Evolutionary conservation across 2,113 vertebrate species (phyloP), one percentile per base, ranked within the genome.

Genomic region (Vicugna pacos): DNA sequence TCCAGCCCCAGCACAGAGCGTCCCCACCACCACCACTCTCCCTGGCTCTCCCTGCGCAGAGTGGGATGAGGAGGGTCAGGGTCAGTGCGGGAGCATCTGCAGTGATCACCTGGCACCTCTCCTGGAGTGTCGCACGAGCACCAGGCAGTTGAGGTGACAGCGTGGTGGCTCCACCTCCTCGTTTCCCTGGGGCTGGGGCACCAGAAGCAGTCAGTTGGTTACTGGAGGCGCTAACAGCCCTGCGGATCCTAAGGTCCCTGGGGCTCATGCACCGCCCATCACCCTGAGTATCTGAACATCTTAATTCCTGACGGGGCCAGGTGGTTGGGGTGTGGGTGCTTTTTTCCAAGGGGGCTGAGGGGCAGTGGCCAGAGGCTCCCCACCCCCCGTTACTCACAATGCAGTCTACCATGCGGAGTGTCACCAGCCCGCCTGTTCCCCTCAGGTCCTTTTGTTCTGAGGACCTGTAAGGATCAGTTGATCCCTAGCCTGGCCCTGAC

Each of bases 31-130:
- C 85, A 13, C 93, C 38, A 42, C 38, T 42, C 38, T 42, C 38
- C 38, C 38, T 42, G 38, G 10, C 95, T 97, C 95, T 97, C 79
- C 95, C 86, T 90, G 87, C 73, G 65, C 80, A 42, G 92, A 95
- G 98, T 84, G 95, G 89, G 92, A 75, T 64, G 93, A 94, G 96
- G 91, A 84, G 94, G 96, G 89, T 42, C 38, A 5, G 95, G 80
- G 89, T 35, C 35, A 2, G 83, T 89, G 93, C 97, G 80, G 92
- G 92, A 80, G 91, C 92, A 17, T 0, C 97, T 91, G 95, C 97
- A 95, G 96, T 89, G 88, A 97, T 98, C 98, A 97, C 95, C 96
- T 97, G 98, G 88, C 65, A 42, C 96, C 96, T 94, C 96, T 54
- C 93, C 75, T 73, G 16, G 85, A 82, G 95, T 60, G 15, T 60